Evolutionary conservation across 2,797 vertebrate genomes (phyloP), one percentile per base, ranked within the genome.

Genomic region (Ctenopoma kingsleyae): DNA sequence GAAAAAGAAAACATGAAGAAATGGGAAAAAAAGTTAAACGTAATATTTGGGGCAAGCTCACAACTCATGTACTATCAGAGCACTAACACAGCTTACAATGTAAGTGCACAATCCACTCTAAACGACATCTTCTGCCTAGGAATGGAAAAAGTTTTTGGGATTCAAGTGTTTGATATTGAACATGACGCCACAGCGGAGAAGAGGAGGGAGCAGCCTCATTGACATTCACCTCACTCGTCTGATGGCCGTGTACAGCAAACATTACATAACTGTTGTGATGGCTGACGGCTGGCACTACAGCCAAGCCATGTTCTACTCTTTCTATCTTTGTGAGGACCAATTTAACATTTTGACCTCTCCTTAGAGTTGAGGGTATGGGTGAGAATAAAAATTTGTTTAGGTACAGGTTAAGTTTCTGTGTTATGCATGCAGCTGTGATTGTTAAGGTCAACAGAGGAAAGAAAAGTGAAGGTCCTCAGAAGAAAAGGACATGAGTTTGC

Each of bases 211-310:
- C 12, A 17, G 71, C 53, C 48, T 84, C 61, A 81, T 83, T 70
- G 71, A 73, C 66, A 80, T 81, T 83, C 79, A 64, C 74, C 68
- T 74, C 63, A 74, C 66, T 76, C 9, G n/a, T 72, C 47, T 70
- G 75, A 70, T 67, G 67, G 65, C 53, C 3, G 8, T 22, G 75
- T 69, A 82, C 58, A 79, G 80, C 76, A 79, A 85, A 87, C 61
- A 78, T 89, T 89, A 86, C 74, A 84, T 83, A 87, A 87, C 47
- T 36, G 3, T 50, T 19, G 44, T 25, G 64, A 76, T 58, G 68
- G 72, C 67, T 70, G 48, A 59, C 22, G 67, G 51, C 70, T 76
- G 67, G 19, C 63, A 72, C 50, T 2, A 71, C 49, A 58, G 64
- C 54, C 59, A 72, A 67, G 79, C 22, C 10, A 0, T 23, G 19